Conservation (phyloP, 2,113 vertebrate genomes). For the Pterocles burchelli region DNA sequence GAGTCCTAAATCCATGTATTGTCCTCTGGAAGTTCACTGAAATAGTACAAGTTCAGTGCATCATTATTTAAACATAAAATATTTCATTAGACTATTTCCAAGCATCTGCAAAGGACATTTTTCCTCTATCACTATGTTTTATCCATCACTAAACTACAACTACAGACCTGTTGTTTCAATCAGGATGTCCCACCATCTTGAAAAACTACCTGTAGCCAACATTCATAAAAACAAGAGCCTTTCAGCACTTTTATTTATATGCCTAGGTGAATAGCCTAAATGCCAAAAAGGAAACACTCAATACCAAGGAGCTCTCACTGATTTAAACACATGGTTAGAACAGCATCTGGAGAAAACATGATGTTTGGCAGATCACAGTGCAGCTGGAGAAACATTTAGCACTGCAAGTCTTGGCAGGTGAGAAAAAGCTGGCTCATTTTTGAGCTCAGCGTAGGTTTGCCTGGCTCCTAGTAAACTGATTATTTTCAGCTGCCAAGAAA, state of each 20-base stretch:
- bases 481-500: constrained; percentile 6
- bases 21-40: not conserved
- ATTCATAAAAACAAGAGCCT: not conserved
- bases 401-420: not conserved
- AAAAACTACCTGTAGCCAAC: not conserved
- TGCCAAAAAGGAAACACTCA: not conserved
- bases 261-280: not conserved
- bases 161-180: not conserved
- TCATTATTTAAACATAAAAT: not conserved
- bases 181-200: not conserved
- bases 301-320: not conserved
- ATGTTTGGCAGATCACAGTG: not conserved
- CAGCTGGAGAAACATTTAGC: not conserved
- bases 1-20: not conserved
- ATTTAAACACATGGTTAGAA: not conserved
- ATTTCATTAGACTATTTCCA: not conserved
- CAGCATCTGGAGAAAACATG: constrained; percentile 23
- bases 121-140: not conserved
- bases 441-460: not conserved
- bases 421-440: constrained; percentile 16
- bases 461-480: not conserved
- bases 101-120: not conserved
- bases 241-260: not conserved
- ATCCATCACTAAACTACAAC: not conserved
- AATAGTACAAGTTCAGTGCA: not conserved